These are phyloP conservation scores for Anguilla rostrata DNA, from an alignment of 2,113 vertebrate species.

Conservation along the genomic window DNA sequence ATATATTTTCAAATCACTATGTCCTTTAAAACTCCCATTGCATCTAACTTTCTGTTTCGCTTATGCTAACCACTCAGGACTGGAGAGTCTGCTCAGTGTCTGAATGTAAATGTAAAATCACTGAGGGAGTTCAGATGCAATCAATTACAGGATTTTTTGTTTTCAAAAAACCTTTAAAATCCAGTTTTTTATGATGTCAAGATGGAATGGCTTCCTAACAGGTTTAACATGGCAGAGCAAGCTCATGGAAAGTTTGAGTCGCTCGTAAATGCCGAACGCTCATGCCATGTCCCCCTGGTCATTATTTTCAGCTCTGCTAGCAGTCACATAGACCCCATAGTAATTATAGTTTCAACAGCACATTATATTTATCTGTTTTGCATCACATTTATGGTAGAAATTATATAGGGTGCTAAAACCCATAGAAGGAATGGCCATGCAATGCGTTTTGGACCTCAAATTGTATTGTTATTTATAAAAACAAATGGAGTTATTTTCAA, in stretches of 20 bases:
- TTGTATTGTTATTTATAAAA: too few species aligned
- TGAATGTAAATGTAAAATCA: background rate
- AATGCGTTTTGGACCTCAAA: background rate
- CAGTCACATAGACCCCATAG: background rate
- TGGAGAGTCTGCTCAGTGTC: too few species aligned
- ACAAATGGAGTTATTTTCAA: background rate
- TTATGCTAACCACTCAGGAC: too few species aligned
- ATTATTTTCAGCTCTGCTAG: background rate
- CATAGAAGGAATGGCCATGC: background rate
- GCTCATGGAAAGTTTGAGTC: background rate
- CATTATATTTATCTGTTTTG: background rate
- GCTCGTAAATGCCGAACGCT: background rate
- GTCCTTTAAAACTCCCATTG: too few species aligned
- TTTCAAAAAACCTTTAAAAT: background rate
- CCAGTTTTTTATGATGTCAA: background rate
- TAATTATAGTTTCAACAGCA: background rate
- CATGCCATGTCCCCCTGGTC: background rate
- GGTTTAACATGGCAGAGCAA: background rate
- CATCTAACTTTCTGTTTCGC: too few species aligned
- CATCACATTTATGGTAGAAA: background rate
- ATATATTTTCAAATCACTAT: too few species aligned
- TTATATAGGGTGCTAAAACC: background rate
- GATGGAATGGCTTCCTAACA: background rate
- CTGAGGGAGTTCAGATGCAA: background rate
- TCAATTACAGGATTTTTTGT: background rate